These are phyloP conservation scores for Mantis religiosa DNA, from an alignment of 2,888 invertebrate species.

Conservation along the genomic window DNA sequence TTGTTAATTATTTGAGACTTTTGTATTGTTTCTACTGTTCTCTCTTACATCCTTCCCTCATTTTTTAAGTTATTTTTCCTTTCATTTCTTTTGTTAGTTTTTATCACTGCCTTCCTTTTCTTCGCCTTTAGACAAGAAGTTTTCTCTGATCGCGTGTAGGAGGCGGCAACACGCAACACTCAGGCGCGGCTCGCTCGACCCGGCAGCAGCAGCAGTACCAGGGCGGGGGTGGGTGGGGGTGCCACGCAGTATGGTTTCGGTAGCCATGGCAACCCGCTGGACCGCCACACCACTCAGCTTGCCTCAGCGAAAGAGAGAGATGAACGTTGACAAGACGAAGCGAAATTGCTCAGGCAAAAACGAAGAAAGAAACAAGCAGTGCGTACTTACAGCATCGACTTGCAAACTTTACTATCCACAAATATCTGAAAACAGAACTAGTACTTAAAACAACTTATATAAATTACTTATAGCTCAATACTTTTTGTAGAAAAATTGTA, in stretches of 20 bases:
- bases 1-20: too few relatives aligned
- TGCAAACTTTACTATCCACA: not conserved
- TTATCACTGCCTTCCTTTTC: not conserved
- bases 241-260: constrained; percentile 5
- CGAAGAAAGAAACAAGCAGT: not conserved
- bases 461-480: too few relatives aligned
- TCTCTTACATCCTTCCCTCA: too few relatives aligned
- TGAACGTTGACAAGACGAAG: not conserved
- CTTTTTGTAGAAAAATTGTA: too few relatives aligned
- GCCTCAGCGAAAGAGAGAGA: not conserved
- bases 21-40: too few relatives aligned
- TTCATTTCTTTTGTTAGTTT: not conserved
- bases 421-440: not conserved
- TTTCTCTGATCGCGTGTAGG: not conserved
- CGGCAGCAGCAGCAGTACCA: not conserved
- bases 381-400: not conserved
- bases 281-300: not conserved
- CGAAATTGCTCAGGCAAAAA: not conserved
- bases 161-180: constrained; percentile 13
- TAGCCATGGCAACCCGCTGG: constrained; percentile 20
- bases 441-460: too few relatives aligned
- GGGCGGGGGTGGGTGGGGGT: not conserved
- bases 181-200: not conserved
- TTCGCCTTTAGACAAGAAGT: not conserved
- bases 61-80: not conserved